Evolutionary conservation across 2,888 invertebrate genomes (phyloP), one percentile per base, ranked within the genome.

Genomic region (Dynastes hyllus): DNA sequence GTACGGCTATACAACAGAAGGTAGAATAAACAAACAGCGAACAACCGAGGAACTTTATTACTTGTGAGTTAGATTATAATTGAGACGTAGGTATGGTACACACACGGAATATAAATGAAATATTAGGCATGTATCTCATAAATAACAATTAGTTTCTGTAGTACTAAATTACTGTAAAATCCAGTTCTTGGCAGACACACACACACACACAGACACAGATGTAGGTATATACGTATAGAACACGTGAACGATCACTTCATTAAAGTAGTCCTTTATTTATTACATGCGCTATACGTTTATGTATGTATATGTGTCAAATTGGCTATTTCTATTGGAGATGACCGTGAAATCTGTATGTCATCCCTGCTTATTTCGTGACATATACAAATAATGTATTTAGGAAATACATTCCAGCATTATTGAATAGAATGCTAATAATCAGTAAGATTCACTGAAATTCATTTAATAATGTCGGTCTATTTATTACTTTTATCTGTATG

Each of bases 81-180:
- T 82, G 82, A 81, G 81, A 82, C 81, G 81, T 82, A 80, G 82
- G 81, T 82, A 81, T 81, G 81, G 80, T 80, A 82, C 80, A 82
- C 80, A 82, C 80, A 81, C 77, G 81, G 82, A 82, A 86, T 85
- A 85, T 85, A 85, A 85, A 86, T 87, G 86, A 87, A 86, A 84
- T 87, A 87, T 87, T 87, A 86, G 83, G 82, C 83, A 81, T 81
- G 82, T 81, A 75, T 82, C 77, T 81, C 86, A 85, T 87, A 87
- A 87, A 87, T 87, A 87, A 87, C 87, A 87, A 87, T 87, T 87
- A 87, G 86, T 84, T 86, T 82, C 84, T 85, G 83, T 81, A 84
- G 84, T 83, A 84, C 83, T 85, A 86, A 87, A 86, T 86, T 86
- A 86, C 85, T 85, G 80, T 77, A 83, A 84, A 83, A 84, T 85